Evolutionary conservation across 1,140 invertebrate species (phyloP).

Genomic region (Saccostrea cuccullata): DNA sequence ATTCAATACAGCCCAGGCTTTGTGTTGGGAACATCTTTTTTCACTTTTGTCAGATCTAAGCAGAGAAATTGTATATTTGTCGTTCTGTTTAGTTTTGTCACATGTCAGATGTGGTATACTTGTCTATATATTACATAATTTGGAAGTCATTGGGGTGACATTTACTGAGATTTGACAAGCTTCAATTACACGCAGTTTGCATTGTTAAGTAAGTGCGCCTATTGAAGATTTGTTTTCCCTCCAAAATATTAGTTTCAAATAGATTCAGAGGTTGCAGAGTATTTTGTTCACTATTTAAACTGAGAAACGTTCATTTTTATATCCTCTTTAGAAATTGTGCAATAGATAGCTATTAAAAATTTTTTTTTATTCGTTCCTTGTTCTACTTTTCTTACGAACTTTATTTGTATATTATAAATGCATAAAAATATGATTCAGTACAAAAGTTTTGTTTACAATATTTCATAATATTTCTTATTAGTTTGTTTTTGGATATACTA

Average conservation of each 20-base stretch:
- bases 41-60: conserved; percentile 4
- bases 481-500: too few species aligned
- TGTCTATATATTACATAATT: conserved; percentile 15
- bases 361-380: too few species aligned
- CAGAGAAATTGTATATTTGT: conserved; percentile 19
- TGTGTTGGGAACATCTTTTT: not conserved
- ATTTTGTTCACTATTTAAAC: not conserved
- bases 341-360: too few species aligned
- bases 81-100: not conserved
- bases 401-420: too few species aligned
- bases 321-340: not conserved
- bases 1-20: not conserved
- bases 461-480: too few species aligned
- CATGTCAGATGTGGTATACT: not conserved
- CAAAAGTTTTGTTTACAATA: too few species aligned
- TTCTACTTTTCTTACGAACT: too few species aligned
- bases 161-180: not conserved
- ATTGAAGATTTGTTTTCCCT: not conserved
- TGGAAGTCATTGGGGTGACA: not conserved
- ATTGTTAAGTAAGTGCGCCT: not conserved
- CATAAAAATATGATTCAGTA: too few species aligned
- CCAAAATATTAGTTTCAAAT: not conserved
- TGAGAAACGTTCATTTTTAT: not conserved
- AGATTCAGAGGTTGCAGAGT: not conserved
- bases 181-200: not conserved